phyloP scores from a whole-genome alignment of 2,113 vertebrate species.

The Microcebus griseorufus region DNA sequence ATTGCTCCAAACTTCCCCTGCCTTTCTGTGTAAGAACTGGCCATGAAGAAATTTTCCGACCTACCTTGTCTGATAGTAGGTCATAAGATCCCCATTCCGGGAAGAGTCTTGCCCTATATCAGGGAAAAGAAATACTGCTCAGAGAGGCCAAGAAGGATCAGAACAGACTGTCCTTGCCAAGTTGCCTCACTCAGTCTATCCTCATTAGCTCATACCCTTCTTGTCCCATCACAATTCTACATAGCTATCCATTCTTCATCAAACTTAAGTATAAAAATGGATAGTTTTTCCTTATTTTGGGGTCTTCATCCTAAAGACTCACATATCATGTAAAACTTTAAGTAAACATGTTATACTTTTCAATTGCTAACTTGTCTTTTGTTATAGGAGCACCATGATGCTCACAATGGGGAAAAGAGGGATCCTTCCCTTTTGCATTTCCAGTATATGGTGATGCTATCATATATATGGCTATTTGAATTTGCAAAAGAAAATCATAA shows the following conservation, averaged over 20 bases:
- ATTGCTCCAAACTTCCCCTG: background rate
- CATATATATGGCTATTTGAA: slow-evolving; percentile 29
- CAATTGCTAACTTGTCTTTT: background rate
- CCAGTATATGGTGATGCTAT: background rate
- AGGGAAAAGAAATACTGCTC: background rate
- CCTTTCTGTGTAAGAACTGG: background rate
- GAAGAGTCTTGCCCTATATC: background rate
- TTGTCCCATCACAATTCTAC: background rate
- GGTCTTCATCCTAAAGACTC: background rate
- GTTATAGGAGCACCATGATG: background rate
- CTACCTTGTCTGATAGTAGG: background rate
- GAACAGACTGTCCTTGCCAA: background rate
- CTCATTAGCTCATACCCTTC: background rate
- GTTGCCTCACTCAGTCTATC: background rate
- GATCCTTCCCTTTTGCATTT: background rate
- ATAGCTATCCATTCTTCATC: background rate
- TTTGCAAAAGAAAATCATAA: slow-evolving; percentile 44
- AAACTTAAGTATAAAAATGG: background rate
- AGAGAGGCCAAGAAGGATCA: background rate
- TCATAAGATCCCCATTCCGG: background rate
- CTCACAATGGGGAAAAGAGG: background rate
- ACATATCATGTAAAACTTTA: background rate
- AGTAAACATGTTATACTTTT: background rate
- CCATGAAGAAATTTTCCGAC: background rate
- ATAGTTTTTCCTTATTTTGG: background rate